phyloP scores from a whole-genome alignment of 2,888 invertebrate species.

The Nemoura dubitans region DNA sequence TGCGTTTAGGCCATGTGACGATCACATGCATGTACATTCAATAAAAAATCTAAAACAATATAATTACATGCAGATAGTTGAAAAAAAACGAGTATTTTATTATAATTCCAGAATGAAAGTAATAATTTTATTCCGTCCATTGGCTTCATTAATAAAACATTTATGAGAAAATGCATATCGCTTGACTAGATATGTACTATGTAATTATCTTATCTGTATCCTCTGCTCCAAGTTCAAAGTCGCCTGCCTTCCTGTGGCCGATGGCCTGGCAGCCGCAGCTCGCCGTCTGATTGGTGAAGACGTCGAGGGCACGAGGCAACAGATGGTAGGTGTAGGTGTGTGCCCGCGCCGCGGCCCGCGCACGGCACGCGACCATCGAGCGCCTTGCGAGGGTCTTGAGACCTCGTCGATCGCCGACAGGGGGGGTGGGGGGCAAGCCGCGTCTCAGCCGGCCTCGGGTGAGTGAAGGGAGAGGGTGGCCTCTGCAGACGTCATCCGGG shows the following conservation, averaged over 20 bases:
- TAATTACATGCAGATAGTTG: neutral
- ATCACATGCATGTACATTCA: neutral
- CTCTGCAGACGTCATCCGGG: slow-evolving; percentile 26
- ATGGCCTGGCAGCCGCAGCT: neutral
- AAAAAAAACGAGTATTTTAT: neutral
- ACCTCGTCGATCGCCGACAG: neutral
- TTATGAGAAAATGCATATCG: slow-evolving; percentile 32
- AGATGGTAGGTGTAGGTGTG: slow-evolving; percentile 27
- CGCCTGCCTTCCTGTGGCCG: neutral
- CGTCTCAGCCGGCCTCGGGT: neutral
- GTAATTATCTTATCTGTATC: slow-evolving; percentile 36
- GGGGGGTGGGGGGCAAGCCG: neutral
- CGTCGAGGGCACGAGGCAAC: neutral
- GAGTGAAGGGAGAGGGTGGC: slow-evolving; percentile 24
- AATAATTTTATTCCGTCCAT: slow-evolving; percentile 27
- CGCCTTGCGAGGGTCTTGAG: neutral
- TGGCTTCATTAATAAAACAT: slow-evolving; percentile 39
- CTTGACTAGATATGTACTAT: slow-evolving; percentile 17
- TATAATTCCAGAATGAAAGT: slow-evolving; percentile 8
- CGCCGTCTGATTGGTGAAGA: neutral
- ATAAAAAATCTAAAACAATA: slow-evolving; percentile 7
- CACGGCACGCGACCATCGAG: slow-evolving; percentile 29
- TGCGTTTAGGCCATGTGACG: neutral
- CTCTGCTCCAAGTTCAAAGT: slow-evolving; percentile 36
- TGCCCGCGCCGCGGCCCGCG: neutral